A percentile compares a stretch with the other conserved stretches of the same genome.
Conservation (phyloP, 2,888 invertebrate genomes). For the Bruchidius siliquastri region DNA sequence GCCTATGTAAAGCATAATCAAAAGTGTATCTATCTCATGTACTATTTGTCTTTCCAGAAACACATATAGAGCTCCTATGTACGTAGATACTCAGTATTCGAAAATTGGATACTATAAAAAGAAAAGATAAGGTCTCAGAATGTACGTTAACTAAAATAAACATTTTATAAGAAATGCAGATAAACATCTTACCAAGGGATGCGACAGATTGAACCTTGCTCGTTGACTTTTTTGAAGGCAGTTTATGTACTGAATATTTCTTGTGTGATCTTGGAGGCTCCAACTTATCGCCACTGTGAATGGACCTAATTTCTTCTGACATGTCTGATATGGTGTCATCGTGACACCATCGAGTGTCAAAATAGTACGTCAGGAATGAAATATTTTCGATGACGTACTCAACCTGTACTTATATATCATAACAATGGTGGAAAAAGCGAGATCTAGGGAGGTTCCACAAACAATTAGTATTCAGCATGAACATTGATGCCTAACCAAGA, state of each 20-base stretch:
- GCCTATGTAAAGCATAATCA: too few relatives aligned
- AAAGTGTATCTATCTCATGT: too few relatives aligned
- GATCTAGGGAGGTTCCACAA: too few relatives aligned
- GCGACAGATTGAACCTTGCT: constrained; percentile 1
- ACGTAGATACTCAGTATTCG: too few relatives aligned
- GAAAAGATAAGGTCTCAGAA: not conserved
- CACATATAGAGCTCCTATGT: too few relatives aligned
- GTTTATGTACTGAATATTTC: constrained; percentile 3
- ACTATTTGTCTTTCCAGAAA: too few relatives aligned
- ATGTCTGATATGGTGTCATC: constrained; percentile 13
- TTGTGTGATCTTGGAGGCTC: constrained; percentile 6
- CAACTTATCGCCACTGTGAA: constrained; percentile 15
- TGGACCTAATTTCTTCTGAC: constrained; percentile 17
- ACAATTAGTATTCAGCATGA: too few relatives aligned
- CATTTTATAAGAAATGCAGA: not conserved
- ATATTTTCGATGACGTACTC: too few relatives aligned
- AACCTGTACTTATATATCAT: too few relatives aligned
- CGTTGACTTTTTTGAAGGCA: constrained; percentile 9
- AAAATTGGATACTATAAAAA: too few relatives aligned
- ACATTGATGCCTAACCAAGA: too few relatives aligned
- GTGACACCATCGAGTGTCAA: constrained; percentile 5
- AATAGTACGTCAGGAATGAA: not conserved
- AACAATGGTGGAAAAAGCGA: too few relatives aligned
- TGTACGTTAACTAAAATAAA: not conserved
- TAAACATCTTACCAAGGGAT: not conserved